Evolutionary conservation across 2,888 invertebrate species (phyloP).

Genomic region (Drosophila macrospina): DNA sequence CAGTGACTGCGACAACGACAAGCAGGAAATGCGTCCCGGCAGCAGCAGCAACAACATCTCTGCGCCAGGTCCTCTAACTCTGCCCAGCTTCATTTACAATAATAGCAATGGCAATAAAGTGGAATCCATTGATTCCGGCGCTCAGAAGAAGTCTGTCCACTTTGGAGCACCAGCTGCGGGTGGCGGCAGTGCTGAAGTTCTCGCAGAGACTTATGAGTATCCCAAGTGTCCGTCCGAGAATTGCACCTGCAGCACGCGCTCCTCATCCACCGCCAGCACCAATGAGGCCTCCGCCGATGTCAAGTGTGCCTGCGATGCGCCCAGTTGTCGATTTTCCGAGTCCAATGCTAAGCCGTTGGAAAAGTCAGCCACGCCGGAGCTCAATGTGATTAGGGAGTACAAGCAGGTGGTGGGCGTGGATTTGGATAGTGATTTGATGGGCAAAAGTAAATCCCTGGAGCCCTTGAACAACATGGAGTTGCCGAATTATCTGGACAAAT

Average conservation of each 20-base stretch:
- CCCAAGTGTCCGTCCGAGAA: conserved; percentile 85
- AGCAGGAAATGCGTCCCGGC: conserved; percentile 60
- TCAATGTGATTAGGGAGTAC: conserved; percentile 83
- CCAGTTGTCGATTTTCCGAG: conserved; percentile 71
- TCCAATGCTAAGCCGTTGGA: conserved; percentile 7
- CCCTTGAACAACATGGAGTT: conserved; percentile 77
- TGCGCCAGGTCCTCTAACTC: conserved; percentile 74
- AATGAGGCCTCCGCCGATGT: conserved; percentile 64
- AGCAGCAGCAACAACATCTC: conserved; percentile 64
- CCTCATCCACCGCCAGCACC: conserved; percentile 82
- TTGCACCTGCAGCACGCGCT: conserved; percentile 84
- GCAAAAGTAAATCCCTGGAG: conserved; percentile 54
- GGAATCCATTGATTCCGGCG: conserved; percentile 45
- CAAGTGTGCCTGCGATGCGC: conserved; percentile 77
- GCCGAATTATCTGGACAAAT: conserved; percentile 79
- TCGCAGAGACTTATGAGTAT: conserved; percentile 83
- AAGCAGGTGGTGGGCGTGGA: conserved; percentile 78
- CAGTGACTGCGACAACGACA: conserved; percentile 84
- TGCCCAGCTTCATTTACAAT: conserved; percentile 52
- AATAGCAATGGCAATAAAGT: conserved; percentile 27
- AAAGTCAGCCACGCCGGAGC: conserved; percentile 62
- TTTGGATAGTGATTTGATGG: conserved; percentile 65
- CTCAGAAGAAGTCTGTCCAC: conserved; percentile 83
- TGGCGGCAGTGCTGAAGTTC: conserved; percentile 66
- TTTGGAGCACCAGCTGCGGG: conserved; percentile 76